phyloP scores from a whole-genome alignment of 2,797 vertebrate species.

The Hippocampus kuda region DNA sequence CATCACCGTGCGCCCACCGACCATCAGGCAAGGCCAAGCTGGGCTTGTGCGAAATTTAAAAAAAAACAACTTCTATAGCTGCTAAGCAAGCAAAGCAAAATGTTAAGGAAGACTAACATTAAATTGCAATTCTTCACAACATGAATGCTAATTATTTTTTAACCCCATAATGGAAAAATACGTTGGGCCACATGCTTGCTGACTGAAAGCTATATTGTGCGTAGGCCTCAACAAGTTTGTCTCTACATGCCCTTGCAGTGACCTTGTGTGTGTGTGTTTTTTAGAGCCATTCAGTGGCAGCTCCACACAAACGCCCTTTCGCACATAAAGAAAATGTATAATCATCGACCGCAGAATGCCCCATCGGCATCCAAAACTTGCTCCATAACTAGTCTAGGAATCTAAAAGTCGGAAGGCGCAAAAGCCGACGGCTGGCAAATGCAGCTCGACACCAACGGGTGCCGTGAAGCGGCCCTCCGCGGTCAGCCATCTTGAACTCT shows the following conservation, averaged over 20 bases:
- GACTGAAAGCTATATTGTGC: no score
- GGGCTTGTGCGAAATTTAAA: slow-evolving; percentile 13
- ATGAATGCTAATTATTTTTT: slow-evolving; percentile 6
- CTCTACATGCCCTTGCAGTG: no score
- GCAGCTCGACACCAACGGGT: slow-evolving; percentile 29
- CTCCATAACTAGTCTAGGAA: not conserved
- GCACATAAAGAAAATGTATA: no score
- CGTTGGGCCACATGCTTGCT: no score
- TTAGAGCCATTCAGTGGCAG: no score
- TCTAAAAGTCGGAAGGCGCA: not conserved
- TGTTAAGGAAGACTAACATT: slow-evolving; percentile 14
- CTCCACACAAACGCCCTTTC: no score
- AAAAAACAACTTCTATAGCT: slow-evolving; percentile 7
- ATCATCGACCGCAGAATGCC: not conserved
- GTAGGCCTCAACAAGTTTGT: no score
- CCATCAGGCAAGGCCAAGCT: slow-evolving; percentile 37
- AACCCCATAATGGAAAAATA: slow-evolving; percentile 5
- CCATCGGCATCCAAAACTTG: not conserved
- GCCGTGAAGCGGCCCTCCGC: slow-evolving; percentile 25
- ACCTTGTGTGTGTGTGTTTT: no score
- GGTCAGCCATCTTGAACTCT: slow-evolving; percentile 41
- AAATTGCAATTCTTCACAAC: slow-evolving; percentile 13
- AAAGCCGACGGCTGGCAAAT: slow-evolving; percentile 16
- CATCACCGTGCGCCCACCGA: slow-evolving; percentile 42
- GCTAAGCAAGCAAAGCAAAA: slow-evolving; percentile 14